Conservation (phyloP, 2,113 vertebrate species). For the Amazona guildingii region DNA sequence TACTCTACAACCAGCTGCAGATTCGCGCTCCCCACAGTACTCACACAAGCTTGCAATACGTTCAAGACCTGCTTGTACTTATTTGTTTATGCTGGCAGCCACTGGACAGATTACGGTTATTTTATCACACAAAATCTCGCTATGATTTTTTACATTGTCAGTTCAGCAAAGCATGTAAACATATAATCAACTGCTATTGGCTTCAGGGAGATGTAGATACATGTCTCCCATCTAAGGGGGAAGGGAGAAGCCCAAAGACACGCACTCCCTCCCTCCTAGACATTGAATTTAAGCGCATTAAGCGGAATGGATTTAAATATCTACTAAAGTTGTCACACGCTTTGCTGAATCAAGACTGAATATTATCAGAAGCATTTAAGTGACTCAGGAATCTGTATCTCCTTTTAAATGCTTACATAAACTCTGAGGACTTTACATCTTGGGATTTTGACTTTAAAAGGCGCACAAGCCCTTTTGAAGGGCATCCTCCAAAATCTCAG, state of each 20-base stretch:
- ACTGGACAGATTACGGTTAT: background rate
- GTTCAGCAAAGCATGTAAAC: background rate
- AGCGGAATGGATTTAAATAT: constrained; percentile 13
- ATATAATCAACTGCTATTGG: background rate
- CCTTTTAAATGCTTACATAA: background rate
- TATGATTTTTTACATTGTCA: background rate
- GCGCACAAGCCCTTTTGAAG: background rate
- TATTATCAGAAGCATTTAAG: background rate
- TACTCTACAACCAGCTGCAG: background rate
- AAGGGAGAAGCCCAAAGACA: background rate
- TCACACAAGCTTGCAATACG: background rate
- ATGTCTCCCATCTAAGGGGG: background rate
- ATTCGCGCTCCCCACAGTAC: background rate
- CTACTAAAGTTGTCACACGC: background rate
- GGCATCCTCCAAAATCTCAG: background rate
- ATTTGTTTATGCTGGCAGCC: background rate
- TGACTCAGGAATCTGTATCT: background rate
- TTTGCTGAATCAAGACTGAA: constrained; percentile 27
- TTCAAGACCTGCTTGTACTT: background rate
- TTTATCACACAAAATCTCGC: background rate
- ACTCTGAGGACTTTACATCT: background rate
- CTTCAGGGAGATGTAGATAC: background rate
- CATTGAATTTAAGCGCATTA: background rate
- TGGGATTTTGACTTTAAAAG: background rate
- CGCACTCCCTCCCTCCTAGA: background rate